phyloP scores from a whole-genome alignment of 2,888 invertebrate species.

The Eupithecia subfuscata region DNA sequence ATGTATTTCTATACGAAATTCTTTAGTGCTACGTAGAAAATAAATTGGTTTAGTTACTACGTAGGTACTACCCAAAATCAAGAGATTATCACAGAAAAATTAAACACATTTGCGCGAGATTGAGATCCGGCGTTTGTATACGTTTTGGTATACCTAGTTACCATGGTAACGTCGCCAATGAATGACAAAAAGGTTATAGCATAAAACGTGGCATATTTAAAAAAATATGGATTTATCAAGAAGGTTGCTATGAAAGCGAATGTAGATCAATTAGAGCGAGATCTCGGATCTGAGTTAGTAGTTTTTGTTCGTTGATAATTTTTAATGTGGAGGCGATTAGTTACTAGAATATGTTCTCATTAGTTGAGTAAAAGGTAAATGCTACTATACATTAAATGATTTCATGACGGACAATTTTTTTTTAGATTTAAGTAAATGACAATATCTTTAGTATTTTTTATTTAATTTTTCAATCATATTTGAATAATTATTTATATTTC shows the following conservation, averaged over 20 bases:
- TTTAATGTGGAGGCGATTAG: neutral
- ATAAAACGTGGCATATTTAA: neutral
- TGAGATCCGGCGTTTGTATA: slow-evolving; percentile 51
- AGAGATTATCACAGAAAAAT: neutral
- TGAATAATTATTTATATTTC: too few species aligned
- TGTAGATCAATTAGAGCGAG: neutral
- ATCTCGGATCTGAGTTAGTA: neutral
- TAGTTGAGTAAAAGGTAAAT: too few species aligned
- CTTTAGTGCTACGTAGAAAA: neutral
- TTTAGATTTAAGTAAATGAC: too few species aligned
- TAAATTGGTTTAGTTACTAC: neutral
- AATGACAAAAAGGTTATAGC: neutral
- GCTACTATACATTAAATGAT: too few species aligned
- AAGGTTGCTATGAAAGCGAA: slow-evolving; percentile 1
- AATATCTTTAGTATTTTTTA: too few species aligned
- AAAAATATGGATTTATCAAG: neutral
- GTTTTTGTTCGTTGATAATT: neutral
- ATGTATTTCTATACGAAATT: neutral
- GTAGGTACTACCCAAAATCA: neutral
- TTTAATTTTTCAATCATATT: too few species aligned
- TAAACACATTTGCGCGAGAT: neutral
- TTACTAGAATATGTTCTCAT: neutral
- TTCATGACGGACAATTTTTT: too few species aligned
- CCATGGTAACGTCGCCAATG: slow-evolving; percentile 45
- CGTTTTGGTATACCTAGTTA: slow-evolving; percentile 43